Conservation (phyloP, 2,888 invertebrate genomes). For the Archips crataeganus region DNA sequence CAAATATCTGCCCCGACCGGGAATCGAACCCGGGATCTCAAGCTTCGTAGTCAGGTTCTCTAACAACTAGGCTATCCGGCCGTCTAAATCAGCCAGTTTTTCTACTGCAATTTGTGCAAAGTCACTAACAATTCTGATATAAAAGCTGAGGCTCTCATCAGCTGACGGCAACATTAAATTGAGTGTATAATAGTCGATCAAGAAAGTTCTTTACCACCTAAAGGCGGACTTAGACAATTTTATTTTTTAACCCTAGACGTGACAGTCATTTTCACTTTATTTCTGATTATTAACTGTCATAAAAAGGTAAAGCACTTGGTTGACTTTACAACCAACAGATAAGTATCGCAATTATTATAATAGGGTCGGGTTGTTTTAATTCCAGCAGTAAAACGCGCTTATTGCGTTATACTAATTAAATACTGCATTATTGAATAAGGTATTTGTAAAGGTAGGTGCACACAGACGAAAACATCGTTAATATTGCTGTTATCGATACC, state of each 20-base stretch:
- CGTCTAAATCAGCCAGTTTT: not conserved
- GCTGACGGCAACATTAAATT: not conserved
- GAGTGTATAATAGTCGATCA: too few species aligned
- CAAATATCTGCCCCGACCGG: too few species aligned
- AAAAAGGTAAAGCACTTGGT: too few species aligned
- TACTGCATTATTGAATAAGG: not conserved
- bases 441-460: too few species aligned
- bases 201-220: too few species aligned
- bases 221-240: too few species aligned
- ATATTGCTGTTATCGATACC: not conserved
- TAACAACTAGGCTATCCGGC: too few species aligned
- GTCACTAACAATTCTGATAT: not conserved
- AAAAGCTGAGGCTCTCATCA: not conserved
- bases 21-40: too few species aligned
- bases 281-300: too few species aligned
- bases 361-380: not conserved
- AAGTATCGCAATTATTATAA: not conserved
- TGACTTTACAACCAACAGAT: not conserved
- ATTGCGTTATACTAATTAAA: not conserved
- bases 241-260: too few species aligned
- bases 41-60: too few species aligned
- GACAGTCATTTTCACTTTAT: too few species aligned
- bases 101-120: not conserved
- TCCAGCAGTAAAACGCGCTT: not conserved
- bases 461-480: not conserved